Percentiles rank a stretch among this genome's conserved stretches.
Conservation (phyloP, 2,113 vertebrate genomes). For the Capra hircus region DNA sequence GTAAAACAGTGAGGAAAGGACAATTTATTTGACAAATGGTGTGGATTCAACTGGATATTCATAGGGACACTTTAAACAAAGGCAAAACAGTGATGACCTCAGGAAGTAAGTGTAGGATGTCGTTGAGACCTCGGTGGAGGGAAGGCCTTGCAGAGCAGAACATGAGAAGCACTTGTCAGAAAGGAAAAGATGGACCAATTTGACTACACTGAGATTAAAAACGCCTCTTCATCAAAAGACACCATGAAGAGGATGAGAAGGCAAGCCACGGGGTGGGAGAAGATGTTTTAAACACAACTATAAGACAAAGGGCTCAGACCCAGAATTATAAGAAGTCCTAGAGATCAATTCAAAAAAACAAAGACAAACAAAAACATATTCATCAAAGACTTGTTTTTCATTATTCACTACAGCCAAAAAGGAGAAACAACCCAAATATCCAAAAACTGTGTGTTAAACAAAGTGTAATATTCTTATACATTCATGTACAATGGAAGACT, state of each 20-base stretch:
- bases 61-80: background rate
- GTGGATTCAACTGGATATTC: background rate
- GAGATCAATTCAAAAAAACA: background rate
- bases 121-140: background rate
- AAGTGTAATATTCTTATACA: fast-evolving
- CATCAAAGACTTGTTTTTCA: background rate
- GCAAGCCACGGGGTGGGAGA: background rate
- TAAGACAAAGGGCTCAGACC: background rate
- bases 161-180: too few species aligned
- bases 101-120: fast-evolving
- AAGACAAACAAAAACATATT: background rate
- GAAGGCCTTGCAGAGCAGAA: background rate
- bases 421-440: background rate
- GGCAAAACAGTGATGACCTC: background rate
- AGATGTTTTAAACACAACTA: fast-evolving
- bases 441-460: background rate
- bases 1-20: background rate
- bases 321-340: background rate
- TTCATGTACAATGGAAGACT: background rate
- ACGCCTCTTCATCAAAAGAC: background rate
- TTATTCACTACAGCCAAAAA: background rate
- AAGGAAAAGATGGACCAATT: background rate
- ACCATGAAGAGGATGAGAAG: background rate
- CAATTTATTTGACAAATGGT: background rate
- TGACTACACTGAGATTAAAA: background rate